Evolutionary conservation across 2,888 invertebrate species (phyloP).

Genomic region (Oscheius sp.): DNA sequence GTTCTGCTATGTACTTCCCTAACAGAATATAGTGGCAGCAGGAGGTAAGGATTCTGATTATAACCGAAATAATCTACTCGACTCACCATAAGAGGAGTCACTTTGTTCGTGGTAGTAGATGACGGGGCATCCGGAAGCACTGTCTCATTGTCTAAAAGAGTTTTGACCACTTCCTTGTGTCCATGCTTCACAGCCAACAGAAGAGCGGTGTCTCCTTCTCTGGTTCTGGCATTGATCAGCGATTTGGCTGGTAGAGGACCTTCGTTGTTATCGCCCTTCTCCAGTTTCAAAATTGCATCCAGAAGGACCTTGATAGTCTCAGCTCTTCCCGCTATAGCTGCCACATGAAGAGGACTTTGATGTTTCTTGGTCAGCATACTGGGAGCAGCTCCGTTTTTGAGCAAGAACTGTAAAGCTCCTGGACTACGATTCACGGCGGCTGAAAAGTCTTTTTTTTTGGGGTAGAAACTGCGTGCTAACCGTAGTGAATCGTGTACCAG

Average conservation of each 20-base stretch:
- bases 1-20: too few relatives aligned
- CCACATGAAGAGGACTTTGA: conserved; percentile 63
- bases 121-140: conserved; percentile 44
- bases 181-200: conserved; percentile 73
- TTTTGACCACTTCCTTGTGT: conserved; percentile 39
- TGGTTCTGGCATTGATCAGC: conserved; percentile 54
- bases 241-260: conserved; percentile 45
- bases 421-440: conserved; percentile 76
- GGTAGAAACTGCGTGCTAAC: conserved; percentile 49
- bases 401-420: conserved; percentile 74
- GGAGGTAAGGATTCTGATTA: too few relatives aligned
- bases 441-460: too few relatives aligned
- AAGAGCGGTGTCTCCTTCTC: conserved; percentile 73
- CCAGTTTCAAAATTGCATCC: conserved; percentile 51
- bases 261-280: conserved; percentile 40
- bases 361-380: conserved; percentile 49
- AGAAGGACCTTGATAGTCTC: conserved; percentile 53
- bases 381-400: conserved; percentile 48
- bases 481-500: conserved; percentile 77
- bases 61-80: too few relatives aligned
- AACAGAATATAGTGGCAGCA: too few relatives aligned
- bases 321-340: conserved; percentile 59
- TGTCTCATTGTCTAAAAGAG: conserved; percentile 40
- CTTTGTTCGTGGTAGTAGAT: conserved; percentile 43
- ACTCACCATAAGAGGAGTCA: conserved; percentile 49